Evolutionary conservation across 2,113 vertebrate genomes (phyloP), one percentile per base, ranked within the genome.

Genomic region (Epinephelus lanceolatus): DNA sequence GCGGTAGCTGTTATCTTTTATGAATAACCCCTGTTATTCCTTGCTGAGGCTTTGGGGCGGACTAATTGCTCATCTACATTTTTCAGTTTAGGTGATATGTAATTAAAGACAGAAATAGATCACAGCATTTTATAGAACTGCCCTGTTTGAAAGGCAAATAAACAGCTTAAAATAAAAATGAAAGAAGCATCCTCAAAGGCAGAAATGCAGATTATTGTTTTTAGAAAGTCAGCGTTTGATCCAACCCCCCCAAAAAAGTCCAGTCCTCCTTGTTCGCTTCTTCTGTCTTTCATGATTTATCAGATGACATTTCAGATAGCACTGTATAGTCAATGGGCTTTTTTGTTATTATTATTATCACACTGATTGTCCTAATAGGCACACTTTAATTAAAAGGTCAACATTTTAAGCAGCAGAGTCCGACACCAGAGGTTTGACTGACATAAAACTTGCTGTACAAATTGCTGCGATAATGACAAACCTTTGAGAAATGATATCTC

Each of bases 61-160:
- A 78, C 47, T 87, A 81, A 85, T 85, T 78, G 80, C 84, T 82
- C 80, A 73, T 88, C 49, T 82, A 15, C 81, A 84, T 89, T 75
- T 76, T 82, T 70, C 61, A 55, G 65, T 86, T 81, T 40, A 86
- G 62, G 80, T 75, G 74, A 77, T 70, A 52, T 86, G 40, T 65
- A 63, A 86, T 92, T 88, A 87, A 82, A 86, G 75, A 71, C 80
- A 25, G 49, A 59, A 86, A 76, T 74, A 80, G 86, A 82, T 77
- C n/a, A 47, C 40, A 71, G 78, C 33, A 10, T 61, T 74, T 74
- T 79, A 65, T 18, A 61, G 21, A 61, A 57, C 52, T 14, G 30
- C 51, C 12, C 17, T 12, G 70, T 67, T 82, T 76, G 66, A 66
- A 81, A 81, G 73, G 21, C 47, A 49, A 70, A 78, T 81, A 74